Conservation (phyloP, 2,113 vertebrate genomes). For the Ardeotis arabs region DNA sequence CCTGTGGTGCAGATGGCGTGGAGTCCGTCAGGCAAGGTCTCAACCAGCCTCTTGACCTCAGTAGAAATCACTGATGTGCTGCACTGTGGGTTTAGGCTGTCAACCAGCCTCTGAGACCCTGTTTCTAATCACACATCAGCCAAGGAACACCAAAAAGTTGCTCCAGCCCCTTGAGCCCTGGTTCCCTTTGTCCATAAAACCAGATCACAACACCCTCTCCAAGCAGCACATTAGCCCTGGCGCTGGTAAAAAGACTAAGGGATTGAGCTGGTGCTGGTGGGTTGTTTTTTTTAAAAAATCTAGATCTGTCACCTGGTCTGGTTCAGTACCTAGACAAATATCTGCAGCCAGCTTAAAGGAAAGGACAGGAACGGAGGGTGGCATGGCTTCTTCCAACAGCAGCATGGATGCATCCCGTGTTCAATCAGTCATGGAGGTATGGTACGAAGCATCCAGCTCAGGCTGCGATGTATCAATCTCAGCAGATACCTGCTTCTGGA, state of each 20-base stretch:
- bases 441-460: neutral
- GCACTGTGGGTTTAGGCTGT: neutral
- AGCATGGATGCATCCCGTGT: rapidly evolving
- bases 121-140: rapidly evolving
- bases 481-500: neutral
- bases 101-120: neutral
- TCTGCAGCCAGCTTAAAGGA: neutral
- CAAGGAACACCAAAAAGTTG: neutral
- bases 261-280: neutral
- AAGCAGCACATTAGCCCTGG: neutral
- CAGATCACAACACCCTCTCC: neutral
- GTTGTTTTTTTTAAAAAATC: neutral
- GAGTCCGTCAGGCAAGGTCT: neutral
- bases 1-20: rapidly evolving
- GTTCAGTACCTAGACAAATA: rapidly evolving
- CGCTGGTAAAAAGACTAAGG: neutral
- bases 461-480: neutral
- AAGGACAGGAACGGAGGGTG: neutral
- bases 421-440: rapidly evolving
- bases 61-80: neutral
- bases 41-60: neutral
- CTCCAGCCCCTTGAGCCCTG: neutral
- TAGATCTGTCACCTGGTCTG: neutral
- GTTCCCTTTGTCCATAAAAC: neutral
- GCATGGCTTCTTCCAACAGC: neutral